Evolutionary conservation across 2,113 vertebrate genomes (phyloP).

Genomic region (Ceyx margarethae): DNA sequence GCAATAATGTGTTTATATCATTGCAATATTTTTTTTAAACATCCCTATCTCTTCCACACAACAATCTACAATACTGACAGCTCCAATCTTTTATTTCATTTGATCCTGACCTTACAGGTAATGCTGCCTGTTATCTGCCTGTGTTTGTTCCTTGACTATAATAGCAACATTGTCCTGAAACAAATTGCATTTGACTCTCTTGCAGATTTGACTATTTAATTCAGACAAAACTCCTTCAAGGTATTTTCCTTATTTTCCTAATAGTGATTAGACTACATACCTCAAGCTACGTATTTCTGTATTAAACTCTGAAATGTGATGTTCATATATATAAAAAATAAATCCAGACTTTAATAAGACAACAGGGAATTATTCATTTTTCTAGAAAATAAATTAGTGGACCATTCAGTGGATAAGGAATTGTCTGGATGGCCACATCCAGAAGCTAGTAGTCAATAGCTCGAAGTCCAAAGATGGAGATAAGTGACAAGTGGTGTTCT

Average conservation of each 20-base stretch:
- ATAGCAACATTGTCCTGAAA: background rate
- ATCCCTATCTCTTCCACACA: background rate
- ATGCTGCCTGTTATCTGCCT: background rate
- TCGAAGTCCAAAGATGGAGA: no score
- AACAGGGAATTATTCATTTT: background rate
- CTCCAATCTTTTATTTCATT: conserved; percentile 34
- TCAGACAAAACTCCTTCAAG: background rate
- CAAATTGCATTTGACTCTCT: background rate
- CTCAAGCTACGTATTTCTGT: background rate
- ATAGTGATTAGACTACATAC: background rate
- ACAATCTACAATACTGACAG: background rate
- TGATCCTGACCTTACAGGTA: conserved; percentile 22
- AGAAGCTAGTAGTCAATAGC: no score
- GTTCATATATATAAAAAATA: background rate
- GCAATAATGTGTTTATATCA: background rate
- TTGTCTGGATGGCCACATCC: no score
- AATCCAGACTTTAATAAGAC: background rate
- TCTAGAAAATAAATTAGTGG: background rate
- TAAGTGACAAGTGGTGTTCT: no score
- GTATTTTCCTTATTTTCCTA: background rate
- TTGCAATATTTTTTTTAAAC: background rate
- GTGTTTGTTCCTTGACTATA: background rate
- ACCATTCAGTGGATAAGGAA: no score
- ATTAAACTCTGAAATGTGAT: background rate
- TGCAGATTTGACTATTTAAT: background rate